Base-by-base conservation (phyloP, 2,113 vertebrate species). In the Bungarus multicinctus region DNA sequence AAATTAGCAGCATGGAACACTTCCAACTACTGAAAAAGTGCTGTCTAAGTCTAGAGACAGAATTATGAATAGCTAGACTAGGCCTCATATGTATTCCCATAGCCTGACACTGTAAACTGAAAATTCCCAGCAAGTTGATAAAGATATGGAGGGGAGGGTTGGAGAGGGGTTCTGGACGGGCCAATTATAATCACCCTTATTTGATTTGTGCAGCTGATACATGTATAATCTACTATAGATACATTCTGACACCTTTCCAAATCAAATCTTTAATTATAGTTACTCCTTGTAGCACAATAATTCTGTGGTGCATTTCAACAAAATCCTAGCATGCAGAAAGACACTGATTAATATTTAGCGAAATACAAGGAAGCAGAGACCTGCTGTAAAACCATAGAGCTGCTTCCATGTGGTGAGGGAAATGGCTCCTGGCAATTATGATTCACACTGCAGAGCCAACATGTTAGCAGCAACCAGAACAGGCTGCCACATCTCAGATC, bases 401-500 rank as follows among this genome's bases (percentile, higher is more conserved):
- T 14, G 45, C 93, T 87, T 91, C 87, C 58, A 55, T 74, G 81
- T 88, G 54, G 81, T 55, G 89, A 55, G 39, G 27, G 81, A 92
- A 94, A 94, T 90, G 81, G 88, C 89, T 86, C 91, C 93, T n/a
- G n/a, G 57, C 57, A 91, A 74, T 90, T 90, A 92, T 94, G 93
- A 94, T 87, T 94, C 93, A 94, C 88, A 39, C 93, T 94, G 91
- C 93, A 87, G 93, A 91, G 91, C 87, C 11, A 45, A 89, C 47
- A 43, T 54, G 53, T 87, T 57, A 87, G 43, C 74, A 64, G 87
- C 16, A 53, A 47, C 85, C 85, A 22, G 57, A 54, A 86, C 34
- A 92, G 52, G 74, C 45, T 34, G 57, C 52, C 55, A 47, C 25
- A 89, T 89, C 85, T 89, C 54, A 47, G 69, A 34, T 27, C 39